Evolutionary conservation across 1,140 invertebrate species (phyloP).

Genomic region (Nixonia krombeini): DNA sequence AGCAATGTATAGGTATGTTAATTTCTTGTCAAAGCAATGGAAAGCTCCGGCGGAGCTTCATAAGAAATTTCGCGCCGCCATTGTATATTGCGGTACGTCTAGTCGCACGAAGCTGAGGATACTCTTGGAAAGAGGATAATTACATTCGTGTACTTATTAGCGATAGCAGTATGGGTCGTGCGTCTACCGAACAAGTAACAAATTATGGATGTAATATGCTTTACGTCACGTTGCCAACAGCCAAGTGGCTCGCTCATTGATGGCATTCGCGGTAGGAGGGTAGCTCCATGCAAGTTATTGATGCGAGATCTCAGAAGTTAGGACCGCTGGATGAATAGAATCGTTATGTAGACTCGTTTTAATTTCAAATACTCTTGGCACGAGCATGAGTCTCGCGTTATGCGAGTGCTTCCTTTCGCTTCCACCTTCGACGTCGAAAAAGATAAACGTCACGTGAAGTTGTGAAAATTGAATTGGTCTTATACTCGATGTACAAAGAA

Average conservation of each 20-base stretch:
- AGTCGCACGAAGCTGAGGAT: conserved; percentile 26
- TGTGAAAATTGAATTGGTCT: too few species aligned
- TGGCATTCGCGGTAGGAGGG: conserved; percentile 46
- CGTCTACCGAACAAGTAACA: conserved; percentile 42
- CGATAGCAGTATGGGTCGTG: conserved; percentile 28
- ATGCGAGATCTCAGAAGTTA: conserved; percentile 43
- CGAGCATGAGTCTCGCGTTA: conserved; percentile 34
- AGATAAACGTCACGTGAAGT: too few species aligned
- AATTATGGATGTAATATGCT: conserved; percentile 49
- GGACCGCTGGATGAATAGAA: conserved; percentile 44
- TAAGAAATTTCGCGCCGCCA: conserved; percentile 31
- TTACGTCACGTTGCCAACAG: conserved; percentile 42
- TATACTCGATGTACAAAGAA: too few species aligned
- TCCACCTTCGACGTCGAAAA: background rate
- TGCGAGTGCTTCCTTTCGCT: conserved; percentile 23
- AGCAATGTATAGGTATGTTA: too few species aligned
- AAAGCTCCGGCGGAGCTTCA: too few species aligned
- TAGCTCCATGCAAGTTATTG: conserved; percentile 44
- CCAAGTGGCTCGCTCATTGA: conserved; percentile 44
- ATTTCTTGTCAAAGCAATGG: too few species aligned
- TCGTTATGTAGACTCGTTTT: conserved; percentile 47
- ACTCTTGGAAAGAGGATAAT: conserved; percentile 40
- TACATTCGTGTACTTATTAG: conserved; percentile 44
- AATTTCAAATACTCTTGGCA: conserved; percentile 37
- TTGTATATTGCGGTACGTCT: conserved; percentile 23